Evolutionary conservation across 2,113 vertebrate species (phyloP), one percentile per base, ranked within the genome.

Genomic region (Rhinopomastus cyanomelas): DNA sequence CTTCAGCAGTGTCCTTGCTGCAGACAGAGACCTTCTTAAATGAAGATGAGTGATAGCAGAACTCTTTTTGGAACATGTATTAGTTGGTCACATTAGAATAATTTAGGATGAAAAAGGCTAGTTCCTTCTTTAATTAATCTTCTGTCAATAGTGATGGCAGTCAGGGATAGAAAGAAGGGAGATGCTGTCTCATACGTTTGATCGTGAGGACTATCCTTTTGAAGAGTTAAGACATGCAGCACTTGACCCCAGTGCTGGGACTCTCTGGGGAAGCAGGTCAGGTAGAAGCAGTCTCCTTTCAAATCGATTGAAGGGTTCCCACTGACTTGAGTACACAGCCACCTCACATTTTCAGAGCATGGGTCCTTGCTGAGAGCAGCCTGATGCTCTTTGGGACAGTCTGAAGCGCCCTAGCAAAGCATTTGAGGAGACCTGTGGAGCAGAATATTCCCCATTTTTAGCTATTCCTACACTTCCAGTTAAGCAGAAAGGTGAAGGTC

Each of bases 11-110:
- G 0, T 78, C 18, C 11, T 0, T 5, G 15, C 82, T 56, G 57
- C 1, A 9, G 57, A 25, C 52, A 30, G 19, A 3, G 18, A 19
- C 46, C 59, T 65, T 8, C 19, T 22, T 34, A 51, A 22, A 9
- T 12, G 48, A 59, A 37, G 30, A 20, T 0, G 13, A 16, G 69
- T 3, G 30, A 11, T 13, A 25, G 75, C 67, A 75, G 39, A 68
- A 26, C 26, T 53, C 3, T 1, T 32, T 55, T 18, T 34, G 36
- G 44, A 65, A 21, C 59, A 27, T 5, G 0, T 1, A 2, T 4
- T 7, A 26, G 21, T 22, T 44, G 61, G 32, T 39, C 32, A 3
- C 5, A 2, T 82, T 66, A 49, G 64, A 6, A 8, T 42, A 8
- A 34, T 57, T 48, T 11, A 42, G 39, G 39, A 12, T 42, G 39